phyloP scores from a whole-genome alignment of 2,888 invertebrate genomes.

The Quadriops clusia region DNA sequence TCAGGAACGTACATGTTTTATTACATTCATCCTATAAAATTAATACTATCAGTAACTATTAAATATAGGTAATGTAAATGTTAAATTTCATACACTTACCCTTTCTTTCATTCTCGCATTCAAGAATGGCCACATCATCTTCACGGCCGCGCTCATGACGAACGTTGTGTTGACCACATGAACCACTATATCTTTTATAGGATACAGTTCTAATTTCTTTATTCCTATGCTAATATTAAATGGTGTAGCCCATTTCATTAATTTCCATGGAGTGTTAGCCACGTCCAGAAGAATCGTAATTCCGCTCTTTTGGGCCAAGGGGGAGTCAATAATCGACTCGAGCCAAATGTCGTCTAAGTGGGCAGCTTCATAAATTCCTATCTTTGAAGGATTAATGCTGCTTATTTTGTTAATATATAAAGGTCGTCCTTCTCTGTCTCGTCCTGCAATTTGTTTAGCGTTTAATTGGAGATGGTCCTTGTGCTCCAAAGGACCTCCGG shows the following conservation, averaged over 20 bases:
- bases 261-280: slow-evolving; percentile 22
- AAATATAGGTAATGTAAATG: too few relatives aligned
- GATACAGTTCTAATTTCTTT: slow-evolving; percentile 23
- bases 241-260: slow-evolving; percentile 30
- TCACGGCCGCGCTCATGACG: slow-evolving; percentile 24
- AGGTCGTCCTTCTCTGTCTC: slow-evolving; percentile 31
- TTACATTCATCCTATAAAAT: too few relatives aligned
- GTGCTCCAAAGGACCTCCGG: slow-evolving; percentile 21
- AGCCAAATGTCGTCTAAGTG: slow-evolving; percentile 32
- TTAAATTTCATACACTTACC: too few relatives aligned
- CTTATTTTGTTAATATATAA: slow-evolving; percentile 31
- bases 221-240: slow-evolving; percentile 22
- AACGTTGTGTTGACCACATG: slow-evolving; percentile 29
- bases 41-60: too few relatives aligned
- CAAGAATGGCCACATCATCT: slow-evolving; percentile 30
- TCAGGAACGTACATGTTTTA: too few relatives aligned
- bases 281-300: slow-evolving; percentile 32
- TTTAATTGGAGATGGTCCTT: slow-evolving; percentile 25
- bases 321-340: slow-evolving; percentile 29
- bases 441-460: slow-evolving; percentile 24
- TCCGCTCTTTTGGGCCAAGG: slow-evolving; percentile 28
- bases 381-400: slow-evolving; percentile 22
- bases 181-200: slow-evolving; percentile 26
- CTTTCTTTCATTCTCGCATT: slow-evolving; percentile 22
- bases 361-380: slow-evolving; percentile 25